Evolutionary conservation across 1,140 invertebrate species (phyloP).

Genomic region (Brachionus angularis): DNA sequence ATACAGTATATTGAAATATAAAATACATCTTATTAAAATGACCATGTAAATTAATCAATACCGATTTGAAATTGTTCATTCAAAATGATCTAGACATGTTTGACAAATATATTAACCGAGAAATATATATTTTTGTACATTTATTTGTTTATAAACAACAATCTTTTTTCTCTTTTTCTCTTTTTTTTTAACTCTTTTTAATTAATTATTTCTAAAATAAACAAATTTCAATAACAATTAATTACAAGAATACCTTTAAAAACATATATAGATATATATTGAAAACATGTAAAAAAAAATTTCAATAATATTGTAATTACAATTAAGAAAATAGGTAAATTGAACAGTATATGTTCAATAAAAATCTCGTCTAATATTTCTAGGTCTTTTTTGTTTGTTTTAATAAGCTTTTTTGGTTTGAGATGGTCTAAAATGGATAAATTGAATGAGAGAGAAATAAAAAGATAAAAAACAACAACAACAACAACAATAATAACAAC

Average conservation of each 20-base stretch:
- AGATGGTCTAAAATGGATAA: no score
- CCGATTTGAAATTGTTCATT: no score
- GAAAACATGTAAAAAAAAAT: conserved; percentile 21
- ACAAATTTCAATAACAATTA: conserved; percentile 41
- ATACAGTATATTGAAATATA: no score
- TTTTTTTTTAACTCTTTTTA: conserved; percentile 13
- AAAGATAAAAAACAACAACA: no score
- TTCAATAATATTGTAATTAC: conserved; percentile 18
- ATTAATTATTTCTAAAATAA: conserved; percentile 15
- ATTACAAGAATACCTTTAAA: conserved; percentile 21
- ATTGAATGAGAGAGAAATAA: no score
- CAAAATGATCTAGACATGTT: conserved; percentile 43
- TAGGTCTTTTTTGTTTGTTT: no score
- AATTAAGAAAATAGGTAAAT: conserved; percentile 33
- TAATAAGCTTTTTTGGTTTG: no score
- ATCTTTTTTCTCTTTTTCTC: neutral
- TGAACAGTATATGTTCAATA: no score
- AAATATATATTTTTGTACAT: no score
- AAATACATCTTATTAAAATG: no score
- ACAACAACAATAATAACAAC: no score
- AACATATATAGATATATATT: conserved; percentile 18
- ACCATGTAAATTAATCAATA: conserved; percentile 20
- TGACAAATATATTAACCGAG: conserved; percentile 42
- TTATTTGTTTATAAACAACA: conserved; percentile 37
- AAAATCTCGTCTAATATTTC: no score